Base-by-base conservation (phyloP, 2,797 vertebrate genomes). In the Anniella stebbinsi region DNA sequence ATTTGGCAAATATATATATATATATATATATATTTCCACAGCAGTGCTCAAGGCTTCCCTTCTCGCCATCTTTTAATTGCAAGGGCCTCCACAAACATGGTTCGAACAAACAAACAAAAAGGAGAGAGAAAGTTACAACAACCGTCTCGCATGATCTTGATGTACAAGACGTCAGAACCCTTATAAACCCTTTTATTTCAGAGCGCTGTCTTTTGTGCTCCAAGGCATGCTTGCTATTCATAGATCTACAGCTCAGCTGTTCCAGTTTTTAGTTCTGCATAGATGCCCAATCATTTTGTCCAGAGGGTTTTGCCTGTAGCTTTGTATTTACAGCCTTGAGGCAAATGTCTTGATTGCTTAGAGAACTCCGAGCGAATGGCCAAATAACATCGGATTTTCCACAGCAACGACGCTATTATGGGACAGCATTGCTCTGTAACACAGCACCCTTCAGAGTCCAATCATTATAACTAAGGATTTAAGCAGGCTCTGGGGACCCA, bases 201-300 rank as follows among this genome's bases (percentile, higher is more conserved):
- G 94, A 96, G 96, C 57, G 93, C 95, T 96, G 95, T 96, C 96
- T 93, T 96, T 96, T 97, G 96, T 97, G 97, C 96, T 96, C 21
- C 63, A 92, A 96, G 96, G 94, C 96, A 96, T 96, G 95, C 95
- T 96, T 95, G 93, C 96, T 96, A 96, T 96, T 97, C 97, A 97
- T 96, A 96, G 96, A 96, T 95, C 95, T 73, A 95, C 95, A 94
- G 96, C 96, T 97, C 97, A 97, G 97, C 97, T 97, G 96, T 97
- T 97, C 96, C 96, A 96, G 96, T 96, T 97, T 96, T 97, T 97
- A 97, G 96, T 97, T 97, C 96, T 97, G 96, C 97, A 97, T 97
- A 96, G 97, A 96, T 97, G 96, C 96, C 95, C 96, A 96, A 96
- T 97, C 95, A 94, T 96, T 96, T 94, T 95, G 96, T 96, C 97